Conservation (phyloP, 2,113 vertebrate genomes). For the Passer domesticus region DNA sequence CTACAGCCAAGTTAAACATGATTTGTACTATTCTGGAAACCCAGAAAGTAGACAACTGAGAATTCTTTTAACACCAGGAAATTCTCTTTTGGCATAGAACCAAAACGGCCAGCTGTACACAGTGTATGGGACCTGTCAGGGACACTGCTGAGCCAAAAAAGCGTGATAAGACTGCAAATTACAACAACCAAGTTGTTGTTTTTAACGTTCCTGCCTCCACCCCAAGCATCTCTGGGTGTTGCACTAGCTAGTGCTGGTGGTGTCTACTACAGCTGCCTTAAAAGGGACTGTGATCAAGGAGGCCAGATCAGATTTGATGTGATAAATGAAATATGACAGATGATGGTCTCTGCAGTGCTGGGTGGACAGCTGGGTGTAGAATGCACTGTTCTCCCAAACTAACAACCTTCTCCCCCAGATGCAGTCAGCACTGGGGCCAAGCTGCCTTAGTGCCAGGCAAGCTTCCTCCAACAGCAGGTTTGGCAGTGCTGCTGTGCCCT, state of each 20-base stretch:
- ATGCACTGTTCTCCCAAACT: not conserved
- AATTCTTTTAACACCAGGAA: slow-evolving; percentile 55
- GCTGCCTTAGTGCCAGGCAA: not conserved
- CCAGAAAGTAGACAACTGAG: slow-evolving; percentile 47
- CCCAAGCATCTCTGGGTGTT: not conserved
- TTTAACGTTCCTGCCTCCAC: not conserved
- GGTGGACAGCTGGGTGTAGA: not conserved
- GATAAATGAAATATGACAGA: not conserved
- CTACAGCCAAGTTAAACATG: slow-evolving; percentile 37
- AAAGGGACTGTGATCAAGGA: not conserved
- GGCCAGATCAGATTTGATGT: not conserved
- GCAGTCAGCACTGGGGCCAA: rapidly evolving
- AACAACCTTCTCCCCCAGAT: rapidly evolving
- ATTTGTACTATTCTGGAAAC: slow-evolving; percentile 44
- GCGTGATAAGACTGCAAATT: slow-evolving; percentile 35
- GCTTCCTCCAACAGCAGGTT: not conserved
- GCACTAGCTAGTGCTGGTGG: not conserved
- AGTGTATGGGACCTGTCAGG: slow-evolving; percentile 55
- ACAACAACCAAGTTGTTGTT: not conserved
- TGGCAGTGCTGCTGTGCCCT: not conserved
- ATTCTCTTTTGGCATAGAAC: slow-evolving; percentile 55
- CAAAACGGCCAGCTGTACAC: slow-evolving; percentile 43
- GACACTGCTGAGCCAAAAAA: not conserved
- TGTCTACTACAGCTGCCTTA: not conserved
- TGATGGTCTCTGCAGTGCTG: not conserved